Evolutionary conservation across 2,113 vertebrate species (phyloP), one percentile per base, ranked within the genome.

Genomic region (Calypte anna): DNA sequence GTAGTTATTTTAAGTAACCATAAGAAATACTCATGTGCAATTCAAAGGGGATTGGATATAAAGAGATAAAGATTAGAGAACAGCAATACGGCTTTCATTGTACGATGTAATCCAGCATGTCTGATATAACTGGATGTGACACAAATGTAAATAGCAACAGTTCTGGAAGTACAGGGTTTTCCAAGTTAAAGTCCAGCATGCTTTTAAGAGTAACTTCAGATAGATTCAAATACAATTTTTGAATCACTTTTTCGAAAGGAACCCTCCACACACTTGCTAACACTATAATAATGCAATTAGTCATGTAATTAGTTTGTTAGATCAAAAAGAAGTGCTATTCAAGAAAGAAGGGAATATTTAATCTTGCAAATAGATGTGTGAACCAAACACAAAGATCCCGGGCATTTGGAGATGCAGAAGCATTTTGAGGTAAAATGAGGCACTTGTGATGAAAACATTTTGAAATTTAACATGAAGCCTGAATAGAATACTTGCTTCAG

Each of bases 51-150:
- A 96, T 88, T 40, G 74, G 96, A 93, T 97, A 95, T 93, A 95
- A 95, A 94, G 94, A 96, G 96, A 96, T 96, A 97, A 96, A 96
- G 96, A 96, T 97, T 97, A 96, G 93, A 79, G 82, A 79, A 96
- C 84, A 93, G 79, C 91, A 97, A 94, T 91, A 95, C 5, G 12
- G 82, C 91, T 94, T 96, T 84, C 88, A 96, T 96, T 96, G 96
- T 54, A 95, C 91, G 93, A 27, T 90, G 91, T 96, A 96, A 97
- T 96, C 96, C 82, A 75, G 88, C 6, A 2, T 96, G 91, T 95
- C 97, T 91, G 91, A 95, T 88, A 66, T 80, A 96, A 96, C 63
- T 93, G 63, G 90, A 95, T 77, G 84, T 93, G 92, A 96, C 92
- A 96, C 40, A 91, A 93, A 87, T 77, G 73, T 82, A 88, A 95